Conservation (phyloP, 1,140 invertebrate species). For the Eueides isabella region DNA sequence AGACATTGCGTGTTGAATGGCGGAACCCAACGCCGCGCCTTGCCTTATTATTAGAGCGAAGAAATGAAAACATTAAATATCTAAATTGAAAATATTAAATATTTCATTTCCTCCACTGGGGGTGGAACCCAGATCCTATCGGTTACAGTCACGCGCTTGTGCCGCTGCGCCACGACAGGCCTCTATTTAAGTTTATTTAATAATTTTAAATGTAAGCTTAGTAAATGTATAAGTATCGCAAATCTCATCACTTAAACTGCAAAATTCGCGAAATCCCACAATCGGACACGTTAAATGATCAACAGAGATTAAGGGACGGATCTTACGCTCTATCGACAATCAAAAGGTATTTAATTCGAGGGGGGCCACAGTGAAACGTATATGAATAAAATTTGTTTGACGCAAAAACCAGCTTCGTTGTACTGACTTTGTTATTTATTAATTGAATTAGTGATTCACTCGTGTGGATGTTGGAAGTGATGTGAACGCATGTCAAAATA, state of each 20-base stretch:
- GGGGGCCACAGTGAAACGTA: slow-evolving; percentile 43
- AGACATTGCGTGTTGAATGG: no score
- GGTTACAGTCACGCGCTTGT: no score
- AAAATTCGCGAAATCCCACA: slow-evolving; percentile 52
- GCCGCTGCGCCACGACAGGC: no score
- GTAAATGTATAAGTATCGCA: no score
- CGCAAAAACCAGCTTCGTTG: slow-evolving; percentile 48
- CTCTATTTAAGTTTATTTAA: no score
- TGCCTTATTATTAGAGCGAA: no score
- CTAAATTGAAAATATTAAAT: no score
- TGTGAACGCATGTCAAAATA: slow-evolving; percentile 17
- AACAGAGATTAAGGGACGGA: slow-evolving; percentile 67
- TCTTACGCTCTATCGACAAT: slow-evolving; percentile 69
- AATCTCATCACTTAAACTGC: slow-evolving; percentile 39
- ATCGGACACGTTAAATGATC: slow-evolving; percentile 68
- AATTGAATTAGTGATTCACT: slow-evolving; percentile 54
- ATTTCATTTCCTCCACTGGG: no score
- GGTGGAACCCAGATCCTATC: no score
- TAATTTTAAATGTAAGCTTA: no score
- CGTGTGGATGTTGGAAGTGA: slow-evolving; percentile 44
- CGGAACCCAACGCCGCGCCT: no score
- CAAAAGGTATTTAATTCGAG: slow-evolving; percentile 61
- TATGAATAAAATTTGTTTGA: slow-evolving; percentile 54
- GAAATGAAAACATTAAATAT: no score
- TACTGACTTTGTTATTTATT: slow-evolving; percentile 48